phyloP scores from a whole-genome alignment of 2,888 invertebrate genomes.

The Hofmannophila pseudospretella region DNA sequence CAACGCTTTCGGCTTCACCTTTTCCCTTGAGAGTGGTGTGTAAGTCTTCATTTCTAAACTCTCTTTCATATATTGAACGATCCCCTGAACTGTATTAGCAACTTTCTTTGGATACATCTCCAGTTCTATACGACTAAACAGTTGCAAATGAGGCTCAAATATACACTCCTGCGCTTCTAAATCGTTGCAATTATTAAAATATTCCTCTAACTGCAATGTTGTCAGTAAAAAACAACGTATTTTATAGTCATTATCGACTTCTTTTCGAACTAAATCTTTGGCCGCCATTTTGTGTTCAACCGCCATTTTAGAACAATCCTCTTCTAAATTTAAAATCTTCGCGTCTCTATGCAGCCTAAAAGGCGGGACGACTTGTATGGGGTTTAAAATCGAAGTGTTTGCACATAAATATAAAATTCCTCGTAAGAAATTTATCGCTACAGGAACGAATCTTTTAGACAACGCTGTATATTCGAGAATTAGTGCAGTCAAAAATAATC shows the following conservation, averaged over 20 bases:
- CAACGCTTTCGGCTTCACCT: constrained; percentile 87
- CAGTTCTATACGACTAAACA: constrained; percentile 76
- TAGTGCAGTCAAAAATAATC: constrained; percentile 85
- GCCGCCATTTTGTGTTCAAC: constrained; percentile 65
- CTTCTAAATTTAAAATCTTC: constrained; percentile 78
- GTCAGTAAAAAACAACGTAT: constrained; percentile 76
- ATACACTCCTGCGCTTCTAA: constrained; percentile 59
- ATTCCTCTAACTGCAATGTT: constrained; percentile 78
- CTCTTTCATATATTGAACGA: constrained; percentile 66
- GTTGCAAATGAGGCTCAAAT: constrained; percentile 74
- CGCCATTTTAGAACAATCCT: constrained; percentile 58
- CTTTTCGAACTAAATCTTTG: constrained; percentile 72
- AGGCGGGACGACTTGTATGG: constrained; percentile 82
- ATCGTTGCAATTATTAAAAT: constrained; percentile 69
- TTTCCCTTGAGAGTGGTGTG: constrained; percentile 77
- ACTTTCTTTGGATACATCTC: constrained; percentile 81
- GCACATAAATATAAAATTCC: constrained; percentile 86
- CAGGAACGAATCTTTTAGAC: constrained; percentile 89
- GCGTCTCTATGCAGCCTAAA: constrained; percentile 78
- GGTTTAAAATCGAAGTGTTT: constrained; percentile 78
- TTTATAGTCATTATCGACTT: constrained; percentile 81
- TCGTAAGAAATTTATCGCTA: constrained; percentile 86
- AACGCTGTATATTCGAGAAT: constrained; percentile 86
- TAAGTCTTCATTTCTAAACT: constrained; percentile 74
- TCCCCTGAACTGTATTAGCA: constrained; percentile 51